Evolutionary conservation across 2,888 invertebrate species (phyloP).

Genomic region (Seira ritae): DNA sequence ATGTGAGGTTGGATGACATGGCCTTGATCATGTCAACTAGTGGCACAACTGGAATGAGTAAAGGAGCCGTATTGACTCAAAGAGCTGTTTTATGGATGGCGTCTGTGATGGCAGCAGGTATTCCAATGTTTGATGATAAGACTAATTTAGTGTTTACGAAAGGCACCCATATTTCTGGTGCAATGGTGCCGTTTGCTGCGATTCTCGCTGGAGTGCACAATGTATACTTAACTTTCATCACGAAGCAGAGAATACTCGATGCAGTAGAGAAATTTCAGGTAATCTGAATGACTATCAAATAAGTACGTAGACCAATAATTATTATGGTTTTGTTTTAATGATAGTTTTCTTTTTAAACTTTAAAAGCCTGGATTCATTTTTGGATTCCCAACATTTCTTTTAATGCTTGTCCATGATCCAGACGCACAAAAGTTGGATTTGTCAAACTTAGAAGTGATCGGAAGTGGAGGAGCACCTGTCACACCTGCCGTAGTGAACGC

Average conservation of each 20-base stretch:
- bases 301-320: no score
- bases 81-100: conserved; percentile 44
- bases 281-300: no score
- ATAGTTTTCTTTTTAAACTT: not conserved
- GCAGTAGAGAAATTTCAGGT: conserved; percentile 69
- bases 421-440: conserved; percentile 63
- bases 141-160: conserved; percentile 66
- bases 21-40: conserved; percentile 70
- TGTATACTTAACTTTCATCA: conserved; percentile 61
- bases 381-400: conserved; percentile 70
- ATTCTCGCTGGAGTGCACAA: conserved; percentile 45
- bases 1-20: conserved; percentile 38
- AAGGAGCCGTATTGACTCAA: conserved; percentile 66
- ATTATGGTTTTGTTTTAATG: no score
- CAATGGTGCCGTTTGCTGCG: conserved; percentile 53
- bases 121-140: conserved; percentile 44
- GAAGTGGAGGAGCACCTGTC: conserved; percentile 54
- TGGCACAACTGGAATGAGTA: conserved; percentile 66
- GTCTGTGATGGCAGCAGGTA: not conserved
- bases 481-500: conserved; percentile 65
- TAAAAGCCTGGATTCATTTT: conserved; percentile 68
- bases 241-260: conserved; percentile 62
- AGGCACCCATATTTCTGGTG: conserved; percentile 69
- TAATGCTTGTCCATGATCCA: conserved; percentile 64
- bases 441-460: conserved; percentile 32